phyloP scores from a whole-genome alignment of 2,797 vertebrate genomes.

The Choloepus didactylus region DNA sequence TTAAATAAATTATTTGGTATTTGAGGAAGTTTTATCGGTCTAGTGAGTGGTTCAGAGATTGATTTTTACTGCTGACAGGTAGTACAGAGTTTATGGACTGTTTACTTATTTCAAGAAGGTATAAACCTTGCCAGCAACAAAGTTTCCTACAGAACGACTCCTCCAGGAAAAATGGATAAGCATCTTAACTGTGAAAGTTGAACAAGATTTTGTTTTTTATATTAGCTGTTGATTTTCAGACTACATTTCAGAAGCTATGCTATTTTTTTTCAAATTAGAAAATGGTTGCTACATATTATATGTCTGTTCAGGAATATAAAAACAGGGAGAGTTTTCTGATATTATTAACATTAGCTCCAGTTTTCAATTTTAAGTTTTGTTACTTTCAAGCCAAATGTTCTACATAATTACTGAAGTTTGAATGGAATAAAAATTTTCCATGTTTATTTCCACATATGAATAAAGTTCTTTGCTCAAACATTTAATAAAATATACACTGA shows the following conservation, averaged over 20 bases:
- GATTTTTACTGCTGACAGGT: slow-evolving; percentile 5
- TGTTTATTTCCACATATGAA: neutral
- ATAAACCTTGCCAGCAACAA: slow-evolving; percentile 54
- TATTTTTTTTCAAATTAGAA: neutral
- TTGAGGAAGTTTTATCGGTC: neutral
- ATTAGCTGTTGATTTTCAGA: slow-evolving; percentile 21
- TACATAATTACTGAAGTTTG: neutral
- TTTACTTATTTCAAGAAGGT: slow-evolving; percentile 53
- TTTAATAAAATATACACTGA: neutral
- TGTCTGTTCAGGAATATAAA: neutral
- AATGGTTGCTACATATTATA: neutral
- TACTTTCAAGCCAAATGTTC: neutral
- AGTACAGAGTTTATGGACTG: slow-evolving; percentile 57
- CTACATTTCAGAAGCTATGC: neutral
- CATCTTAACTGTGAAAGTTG: neutral
- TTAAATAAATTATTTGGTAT: slow-evolving; percentile 51
- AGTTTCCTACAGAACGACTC: slow-evolving; percentile 31
- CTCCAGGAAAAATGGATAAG: slow-evolving; percentile 57
- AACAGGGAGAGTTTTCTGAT: neutral
- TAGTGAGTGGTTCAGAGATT: slow-evolving; percentile 51
- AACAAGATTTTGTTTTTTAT: neutral
- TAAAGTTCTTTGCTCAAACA: neutral
- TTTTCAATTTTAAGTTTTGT: neutral
- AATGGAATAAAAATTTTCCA: neutral
- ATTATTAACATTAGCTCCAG: neutral